Conservation (phyloP, 2,797 vertebrate genomes). For the Brachymystax lenok region DNA sequence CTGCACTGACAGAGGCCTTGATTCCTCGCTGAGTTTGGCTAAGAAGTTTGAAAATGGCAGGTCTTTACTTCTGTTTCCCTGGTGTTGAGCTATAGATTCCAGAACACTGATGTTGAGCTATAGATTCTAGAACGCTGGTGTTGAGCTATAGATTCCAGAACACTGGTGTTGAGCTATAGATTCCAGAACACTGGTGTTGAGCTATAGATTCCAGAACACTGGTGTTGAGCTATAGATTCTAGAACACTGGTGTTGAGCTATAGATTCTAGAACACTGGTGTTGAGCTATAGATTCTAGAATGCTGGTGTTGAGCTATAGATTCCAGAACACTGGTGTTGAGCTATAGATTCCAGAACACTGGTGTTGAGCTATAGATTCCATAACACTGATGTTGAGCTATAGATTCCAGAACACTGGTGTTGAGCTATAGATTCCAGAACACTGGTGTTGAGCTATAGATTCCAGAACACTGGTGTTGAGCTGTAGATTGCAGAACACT, state of each 20-base stretch:
- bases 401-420: too few species aligned
- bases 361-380: too few species aligned
- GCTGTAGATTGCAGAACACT: too few species aligned
- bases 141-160: constrained; percentile 15
- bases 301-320: too few species aligned
- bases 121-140: constrained; percentile 9
- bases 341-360: too few species aligned
- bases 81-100: not conserved
- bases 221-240: constrained; percentile 41
- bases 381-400: too few species aligned
- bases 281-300: not conserved
- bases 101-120: constrained; percentile 29
- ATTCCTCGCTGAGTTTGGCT: not conserved
- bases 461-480: too few species aligned
- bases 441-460: too few species aligned
- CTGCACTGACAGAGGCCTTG: not conserved
- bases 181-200: constrained; percentile 29
- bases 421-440: too few species aligned
- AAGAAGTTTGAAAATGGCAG: constrained; percentile 29
- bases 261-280: constrained; percentile 19
- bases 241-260: constrained; percentile 25
- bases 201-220: constrained; percentile 18
- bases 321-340: too few species aligned
- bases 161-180: constrained; percentile 40
- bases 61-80: not conserved